These are phyloP conservation scores for Aplochiton taeniatus DNA, from an alignment of 2,797 vertebrate genomes.

Conservation along the genomic window DNA sequence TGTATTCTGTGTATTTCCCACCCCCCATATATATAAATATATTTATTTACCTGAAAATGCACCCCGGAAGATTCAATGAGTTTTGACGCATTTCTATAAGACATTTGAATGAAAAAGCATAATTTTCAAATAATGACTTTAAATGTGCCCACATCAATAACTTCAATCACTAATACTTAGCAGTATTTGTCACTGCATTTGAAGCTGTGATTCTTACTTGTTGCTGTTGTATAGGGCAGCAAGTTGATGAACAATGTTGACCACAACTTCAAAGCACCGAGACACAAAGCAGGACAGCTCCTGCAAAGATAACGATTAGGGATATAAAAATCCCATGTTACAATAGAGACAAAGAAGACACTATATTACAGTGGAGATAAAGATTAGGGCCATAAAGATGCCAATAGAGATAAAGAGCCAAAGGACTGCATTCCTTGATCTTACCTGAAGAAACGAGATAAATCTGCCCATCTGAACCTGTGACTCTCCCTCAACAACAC, in stretches of 20 bases:
- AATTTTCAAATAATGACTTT: background rate
- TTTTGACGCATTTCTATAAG: constrained; percentile 85
- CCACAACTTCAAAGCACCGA: constrained; percentile 93
- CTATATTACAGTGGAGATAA: too few relatives aligned
- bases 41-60: constrained; percentile 90
- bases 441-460: constrained; percentile 95
- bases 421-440: background rate
- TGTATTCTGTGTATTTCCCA: background rate
- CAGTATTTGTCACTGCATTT: too few relatives aligned
- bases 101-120: constrained; percentile 19
- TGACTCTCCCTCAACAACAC: constrained; percentile 91
- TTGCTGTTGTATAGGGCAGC: constrained; percentile 94
- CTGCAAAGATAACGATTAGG: constrained; percentile 65
- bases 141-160: too few relatives aligned
- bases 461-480: constrained; percentile 98
- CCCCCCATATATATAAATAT: background rate
- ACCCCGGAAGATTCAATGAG: constrained; percentile 96
- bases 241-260: constrained; percentile 94
- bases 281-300: constrained; percentile 97
- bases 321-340: constrained; percentile 3
- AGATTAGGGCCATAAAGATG: background rate
- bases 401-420: background rate
- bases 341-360: background rate
- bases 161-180: too few relatives aligned
- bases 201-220: constrained; percentile 78